Base-by-base conservation (phyloP, 2,113 vertebrate species). In the Oncorhynchus keta region DNA sequence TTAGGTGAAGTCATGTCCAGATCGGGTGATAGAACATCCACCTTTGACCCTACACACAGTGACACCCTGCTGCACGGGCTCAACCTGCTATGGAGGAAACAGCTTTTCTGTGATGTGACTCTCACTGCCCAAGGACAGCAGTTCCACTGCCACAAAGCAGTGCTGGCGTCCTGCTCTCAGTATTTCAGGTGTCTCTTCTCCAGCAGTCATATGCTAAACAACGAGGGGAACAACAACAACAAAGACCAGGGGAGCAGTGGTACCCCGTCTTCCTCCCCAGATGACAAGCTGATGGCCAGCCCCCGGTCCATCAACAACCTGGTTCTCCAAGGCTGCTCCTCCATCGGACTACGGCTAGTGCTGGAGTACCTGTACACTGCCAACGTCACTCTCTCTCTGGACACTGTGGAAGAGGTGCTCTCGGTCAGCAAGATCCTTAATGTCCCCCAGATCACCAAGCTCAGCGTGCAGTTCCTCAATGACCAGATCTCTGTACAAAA, bases 401-500 rank as follows among this genome's bases (percentile, higher is more conserved):
- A 99, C 94, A 99, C 97, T 12, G 98, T 98, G 92, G 98, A 99
- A 93, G 97, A 99, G 93, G 98, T 99, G 90, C 95, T 99, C 81
- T 98, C 97, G 74, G 98, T 98, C 93, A 99, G 97, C 94, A 99
- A 99, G 95, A 98, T 98, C 91, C 93, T 99, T 91, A 97, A 98
- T 93, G 94, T 99, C 88, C 97, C 97, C 68, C 97, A 99, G 94
- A 96, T 99, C 84, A 99, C 97, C 88, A 99, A 98, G 93, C 97
- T 99, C 71, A 98, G 97, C 68, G 97, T 98, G 89, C 98, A 99
- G 96, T 99, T 99, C 90, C 97, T 99, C 92, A 99, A 99, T 85
- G 98, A 99, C 92, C 98, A 99, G 95, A 99, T 99, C 90, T 99
- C 98, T 13, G 97, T 99, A 91, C 97, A 99, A 94, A 99, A 99